Percentiles rank a stretch among this genome's conserved stretches.
phyloP scores from a whole-genome alignment of 2,888 invertebrate species.

The Drosophila melanosoma region DNA sequence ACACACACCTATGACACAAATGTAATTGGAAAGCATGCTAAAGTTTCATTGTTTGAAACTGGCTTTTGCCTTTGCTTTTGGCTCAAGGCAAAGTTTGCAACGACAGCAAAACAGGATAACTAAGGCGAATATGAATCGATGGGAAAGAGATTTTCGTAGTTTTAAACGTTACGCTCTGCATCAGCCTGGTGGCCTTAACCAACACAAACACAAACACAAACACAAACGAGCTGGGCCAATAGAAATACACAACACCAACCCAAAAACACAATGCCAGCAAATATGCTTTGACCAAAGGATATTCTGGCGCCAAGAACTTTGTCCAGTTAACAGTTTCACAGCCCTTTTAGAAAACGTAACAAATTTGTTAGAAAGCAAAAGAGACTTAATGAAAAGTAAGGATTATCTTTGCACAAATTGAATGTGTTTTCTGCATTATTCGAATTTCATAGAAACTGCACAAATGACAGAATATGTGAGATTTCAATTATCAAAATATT shows the following conservation, averaged over 20 bases:
- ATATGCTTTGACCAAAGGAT: slow-evolving; percentile 44
- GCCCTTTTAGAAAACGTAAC: neutral
- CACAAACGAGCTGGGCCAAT: slow-evolving; percentile 24
- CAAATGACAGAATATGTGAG: neutral
- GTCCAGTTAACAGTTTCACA: neutral
- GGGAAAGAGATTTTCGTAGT: slow-evolving; percentile 55
- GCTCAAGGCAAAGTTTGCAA: slow-evolving; percentile 58
- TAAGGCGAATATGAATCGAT: neutral
- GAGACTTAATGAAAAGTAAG: neutral
- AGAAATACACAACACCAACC: slow-evolving; percentile 3
- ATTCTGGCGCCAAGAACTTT: slow-evolving; percentile 38
- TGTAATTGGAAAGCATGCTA: slow-evolving; percentile 38
- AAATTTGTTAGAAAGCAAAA: neutral
- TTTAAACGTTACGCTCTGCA: slow-evolving; percentile 60
- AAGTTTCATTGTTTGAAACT: slow-evolving; percentile 74
- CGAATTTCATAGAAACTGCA: neutral
- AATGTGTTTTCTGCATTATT: neutral
- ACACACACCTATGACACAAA: neutral
- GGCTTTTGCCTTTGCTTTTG: slow-evolving; percentile 41
- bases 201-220: slow-evolving; percentile 26
- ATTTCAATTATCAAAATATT: neutral
- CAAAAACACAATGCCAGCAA: slow-evolving; percentile 31
- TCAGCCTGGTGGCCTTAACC: slow-evolving; percentile 43
- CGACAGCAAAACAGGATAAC: slow-evolving; percentile 20
- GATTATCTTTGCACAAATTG: neutral